A percentile compares a stretch with the other conserved stretches of the same genome.
These are phyloP conservation scores for Ailurus styani DNA, from an alignment of 2,113 vertebrate species.

Conservation along the genomic window DNA sequence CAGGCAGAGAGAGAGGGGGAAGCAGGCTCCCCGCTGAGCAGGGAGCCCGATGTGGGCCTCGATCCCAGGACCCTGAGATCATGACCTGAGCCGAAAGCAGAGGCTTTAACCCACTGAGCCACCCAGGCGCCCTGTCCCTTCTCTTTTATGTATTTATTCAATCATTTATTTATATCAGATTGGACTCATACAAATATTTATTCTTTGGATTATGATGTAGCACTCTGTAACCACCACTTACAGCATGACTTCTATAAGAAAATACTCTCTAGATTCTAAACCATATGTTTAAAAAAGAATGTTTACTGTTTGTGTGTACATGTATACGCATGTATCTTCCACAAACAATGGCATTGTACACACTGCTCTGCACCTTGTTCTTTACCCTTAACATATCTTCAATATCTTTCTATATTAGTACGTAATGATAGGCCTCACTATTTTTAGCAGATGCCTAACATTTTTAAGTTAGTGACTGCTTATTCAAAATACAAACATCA, in stretches of 20 bases:
- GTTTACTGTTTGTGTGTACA: neutral
- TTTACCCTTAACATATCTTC: neutral
- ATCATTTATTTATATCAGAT: neutral
- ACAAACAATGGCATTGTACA: neutral
- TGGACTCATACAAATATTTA: neutral
- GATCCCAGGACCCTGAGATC: too few relatives aligned
- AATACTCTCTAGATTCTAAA: neutral
- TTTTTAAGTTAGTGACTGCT: neutral
- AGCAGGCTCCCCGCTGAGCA: too few relatives aligned
- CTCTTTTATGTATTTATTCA: neutral
- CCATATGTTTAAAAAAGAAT: neutral
- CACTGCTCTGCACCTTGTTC: neutral
- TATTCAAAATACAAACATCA: neutral
- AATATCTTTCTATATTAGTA: neutral
- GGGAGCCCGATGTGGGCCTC: too few relatives aligned
- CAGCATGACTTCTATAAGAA: neutral
- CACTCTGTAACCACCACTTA: neutral
- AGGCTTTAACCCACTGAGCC: too few relatives aligned
- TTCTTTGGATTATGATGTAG: neutral
- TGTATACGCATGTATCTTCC: neutral
- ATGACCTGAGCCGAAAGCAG: too few relatives aligned
- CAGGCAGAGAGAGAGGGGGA: too few relatives aligned
- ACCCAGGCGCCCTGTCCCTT: too few relatives aligned
- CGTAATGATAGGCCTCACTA: neutral
- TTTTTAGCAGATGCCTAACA: slow-evolving; percentile 11